A percentile compares a stretch with the other conserved stretches of the same genome.
These are phyloP conservation scores for Cyphomyrus discorhynchus DNA, from an alignment of 2,113 vertebrate species.

Conservation along the genomic window DNA sequence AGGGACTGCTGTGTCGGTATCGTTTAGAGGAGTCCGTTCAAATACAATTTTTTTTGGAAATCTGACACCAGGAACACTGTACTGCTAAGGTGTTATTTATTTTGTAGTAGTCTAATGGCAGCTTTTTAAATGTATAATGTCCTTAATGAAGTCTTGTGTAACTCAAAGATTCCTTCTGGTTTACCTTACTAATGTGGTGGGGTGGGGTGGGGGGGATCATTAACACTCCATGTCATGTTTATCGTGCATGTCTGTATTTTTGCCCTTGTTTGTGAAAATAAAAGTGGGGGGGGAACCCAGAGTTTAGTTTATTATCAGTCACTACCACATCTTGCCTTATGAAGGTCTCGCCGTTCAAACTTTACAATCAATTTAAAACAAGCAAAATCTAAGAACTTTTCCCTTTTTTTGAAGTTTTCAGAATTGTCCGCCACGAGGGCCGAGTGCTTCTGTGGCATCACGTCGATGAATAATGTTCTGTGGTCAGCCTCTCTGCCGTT, in stretches of 20 bases:
- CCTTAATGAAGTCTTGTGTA: not conserved
- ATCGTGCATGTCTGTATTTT: not conserved
- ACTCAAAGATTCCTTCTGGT: not conserved
- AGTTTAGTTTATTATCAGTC: not conserved
- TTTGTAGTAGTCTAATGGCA: not conserved
- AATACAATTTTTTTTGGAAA: not conserved
- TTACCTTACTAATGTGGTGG: not conserved
- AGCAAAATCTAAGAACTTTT: not conserved
- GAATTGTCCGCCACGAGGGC: not conserved
- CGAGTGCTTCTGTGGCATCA: not conserved
- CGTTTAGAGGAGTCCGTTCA: not conserved
- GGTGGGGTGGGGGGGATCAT: not conserved
- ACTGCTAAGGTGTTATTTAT: not conserved
- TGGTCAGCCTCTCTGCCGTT: not conserved
- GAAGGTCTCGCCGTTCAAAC: not conserved
- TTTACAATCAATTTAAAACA: not conserved
- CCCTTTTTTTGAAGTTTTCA: not conserved
- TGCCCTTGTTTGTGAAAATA: not conserved
- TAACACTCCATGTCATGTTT: not conserved
- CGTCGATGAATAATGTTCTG: not conserved
- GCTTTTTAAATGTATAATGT: not conserved
- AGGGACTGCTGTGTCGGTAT: not conserved
- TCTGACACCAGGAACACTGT: not conserved
- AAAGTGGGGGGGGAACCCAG: not conserved
- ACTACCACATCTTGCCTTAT: not conserved